Conservation (phyloP, 2,797 vertebrate genomes). For the Brachyrhaphis roseni region DNA sequence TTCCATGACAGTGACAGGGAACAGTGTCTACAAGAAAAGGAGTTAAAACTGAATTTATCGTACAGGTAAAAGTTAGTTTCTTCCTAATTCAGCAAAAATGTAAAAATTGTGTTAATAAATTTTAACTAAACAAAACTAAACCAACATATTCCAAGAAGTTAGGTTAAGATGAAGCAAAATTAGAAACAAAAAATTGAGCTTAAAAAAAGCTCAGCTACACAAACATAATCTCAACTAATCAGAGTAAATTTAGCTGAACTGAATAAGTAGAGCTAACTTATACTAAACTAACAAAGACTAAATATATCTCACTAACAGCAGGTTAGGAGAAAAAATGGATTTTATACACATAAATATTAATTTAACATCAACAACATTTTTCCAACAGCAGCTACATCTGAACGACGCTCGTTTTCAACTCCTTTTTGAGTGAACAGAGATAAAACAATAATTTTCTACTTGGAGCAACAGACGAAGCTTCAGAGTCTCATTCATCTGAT, state of each 20-base stretch:
- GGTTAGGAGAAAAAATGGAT: not conserved
- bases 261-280: not conserved
- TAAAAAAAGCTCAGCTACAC: not conserved
- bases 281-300: not conserved
- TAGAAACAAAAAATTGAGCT: not conserved
- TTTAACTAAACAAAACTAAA: not conserved
- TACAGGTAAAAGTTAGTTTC: not conserved
- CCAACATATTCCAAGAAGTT: not conserved
- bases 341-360: not conserved
- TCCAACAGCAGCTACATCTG: not conserved
- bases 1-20: slow-evolving; percentile 92
- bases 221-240: not conserved
- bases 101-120: not conserved
- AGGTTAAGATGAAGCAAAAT: not conserved
- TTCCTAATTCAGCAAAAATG: not conserved
- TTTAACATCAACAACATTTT: not conserved
- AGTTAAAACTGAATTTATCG: not conserved
- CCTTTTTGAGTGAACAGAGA: too few relatives aligned
- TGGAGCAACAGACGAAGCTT: too few relatives aligned
- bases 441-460: too few relatives aligned
- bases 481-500: too few relatives aligned
- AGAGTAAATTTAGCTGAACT: not conserved
- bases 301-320: not conserved
- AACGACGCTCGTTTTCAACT: not conserved
- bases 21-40: slow-evolving; percentile 80